These are phyloP conservation scores for Sarcophaga caerulescens DNA, from an alignment of 2,888 invertebrate species.

Conservation along the genomic window DNA sequence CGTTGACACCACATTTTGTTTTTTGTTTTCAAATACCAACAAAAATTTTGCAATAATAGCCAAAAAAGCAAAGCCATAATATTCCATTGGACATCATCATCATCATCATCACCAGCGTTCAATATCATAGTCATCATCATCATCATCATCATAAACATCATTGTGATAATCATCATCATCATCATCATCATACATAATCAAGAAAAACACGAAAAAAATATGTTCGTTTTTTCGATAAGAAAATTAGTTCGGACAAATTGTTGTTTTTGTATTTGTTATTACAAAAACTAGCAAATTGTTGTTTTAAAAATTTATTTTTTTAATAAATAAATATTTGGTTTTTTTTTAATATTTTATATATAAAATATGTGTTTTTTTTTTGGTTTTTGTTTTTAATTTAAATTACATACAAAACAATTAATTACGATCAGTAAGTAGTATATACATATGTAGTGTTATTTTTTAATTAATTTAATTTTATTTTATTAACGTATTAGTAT, in stretches of 20 bases:
- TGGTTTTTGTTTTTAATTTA: conserved; percentile 42
- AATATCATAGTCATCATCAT: conserved; percentile 74
- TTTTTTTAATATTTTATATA: conserved; percentile 45
- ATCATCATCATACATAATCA: conserved; percentile 78
- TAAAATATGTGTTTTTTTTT: conserved; percentile 41
- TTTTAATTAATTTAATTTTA: conserved; percentile 16
- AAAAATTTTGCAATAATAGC: conserved; percentile 77
- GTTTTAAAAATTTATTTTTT: conserved; percentile 69
- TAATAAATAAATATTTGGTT: conserved; percentile 16
- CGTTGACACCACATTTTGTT: conserved; percentile 76
- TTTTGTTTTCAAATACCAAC: conserved; percentile 25
- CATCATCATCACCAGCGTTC: conserved; percentile 72
- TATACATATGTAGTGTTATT: conserved; percentile 51
- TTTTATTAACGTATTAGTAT: conserved; percentile 53
- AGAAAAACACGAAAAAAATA: conserved; percentile 82
- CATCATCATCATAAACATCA: conserved; percentile 81
- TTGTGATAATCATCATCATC: conserved; percentile 81
- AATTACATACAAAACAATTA: conserved; percentile 64
- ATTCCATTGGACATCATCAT: conserved; percentile 73
- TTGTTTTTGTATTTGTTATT: conserved; percentile 74
- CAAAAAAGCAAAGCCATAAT: conserved; percentile 71
- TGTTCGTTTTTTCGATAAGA: conserved; percentile 82
- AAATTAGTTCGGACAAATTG: conserved; percentile 82
- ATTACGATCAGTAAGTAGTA: conserved; percentile 11
- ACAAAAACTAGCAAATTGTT: conserved; percentile 71